Evolutionary conservation across 2,797 vertebrate species (phyloP), one percentile per base, ranked within the genome.

Genomic region (Micromesistius poutassou): DNA sequence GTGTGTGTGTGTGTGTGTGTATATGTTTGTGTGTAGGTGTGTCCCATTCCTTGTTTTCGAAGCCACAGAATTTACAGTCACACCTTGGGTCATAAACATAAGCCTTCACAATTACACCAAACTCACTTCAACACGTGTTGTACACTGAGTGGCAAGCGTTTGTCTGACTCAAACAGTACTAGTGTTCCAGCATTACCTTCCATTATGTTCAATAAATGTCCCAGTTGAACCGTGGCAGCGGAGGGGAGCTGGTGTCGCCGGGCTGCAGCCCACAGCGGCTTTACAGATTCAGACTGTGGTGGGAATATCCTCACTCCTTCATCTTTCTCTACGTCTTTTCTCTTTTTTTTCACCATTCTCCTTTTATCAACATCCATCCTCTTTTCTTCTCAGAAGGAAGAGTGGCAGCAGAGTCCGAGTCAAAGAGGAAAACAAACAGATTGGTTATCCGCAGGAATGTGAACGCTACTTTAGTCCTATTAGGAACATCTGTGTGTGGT

Each of bases 401-500:
- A 92, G 91, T 91, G 86, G 88, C 87, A 85, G 85, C 85, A 77
- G 79, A 83, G 87, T 91, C 81, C 78, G 76, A 84, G 87, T 89
- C 83, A 86, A 78, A 88, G 88, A 89, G 89, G 84, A 92, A 91
- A 92, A 93, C 85, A 92, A 93, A 93, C 90, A 93, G 84, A 81
- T 84, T 88, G 90, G 90, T 91, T 92, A 89, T 90, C 91, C 92
- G 30, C 92, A 92, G 88, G 91, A 93, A 93, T 93, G 90, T 80
- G 88, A 92, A 91, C 78, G 84, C 91, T 92, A 89, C 91, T 93
- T 93, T 89, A 85, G 89, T 89, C 89, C 88, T 91, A 92, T 93
- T 91, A 92, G 87, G 88, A 93, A 92, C 92, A 93, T 93, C 91
- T 93, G 91, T 87, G 90, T 88, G 86, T 90, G 91, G 90, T 90